A percentile compares a stretch with the other conserved stretches of the same genome.
Evolutionary conservation across 2,888 invertebrate genomes (phyloP).

Genomic region (Galerucella nymphaeae): DNA sequence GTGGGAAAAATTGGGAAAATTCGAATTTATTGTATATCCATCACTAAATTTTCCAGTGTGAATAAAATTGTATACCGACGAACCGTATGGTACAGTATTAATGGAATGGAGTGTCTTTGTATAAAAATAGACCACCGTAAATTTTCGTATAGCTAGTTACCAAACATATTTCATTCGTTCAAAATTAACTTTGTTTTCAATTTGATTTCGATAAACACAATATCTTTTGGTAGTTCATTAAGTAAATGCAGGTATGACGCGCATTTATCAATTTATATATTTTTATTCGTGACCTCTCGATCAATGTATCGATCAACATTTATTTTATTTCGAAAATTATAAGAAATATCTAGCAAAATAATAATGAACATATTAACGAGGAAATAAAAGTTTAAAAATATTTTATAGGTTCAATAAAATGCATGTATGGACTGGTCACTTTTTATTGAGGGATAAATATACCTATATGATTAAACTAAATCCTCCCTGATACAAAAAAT

Average conservation of each 20-base stretch:
- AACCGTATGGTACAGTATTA: conserved; percentile 19
- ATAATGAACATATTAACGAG: too few relatives aligned
- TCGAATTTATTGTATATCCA: too few relatives aligned
- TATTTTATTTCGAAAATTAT: neutral
- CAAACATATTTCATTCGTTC: conserved; percentile 33
- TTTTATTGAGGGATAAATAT: too few relatives aligned
- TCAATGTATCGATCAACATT: neutral
- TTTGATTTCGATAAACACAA: conserved; percentile 39
- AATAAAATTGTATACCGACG: neutral
- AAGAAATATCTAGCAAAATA: too few relatives aligned
- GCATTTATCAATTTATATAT: neutral
- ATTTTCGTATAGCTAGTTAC: conserved; percentile 45
- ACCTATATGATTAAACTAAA: too few relatives aligned
- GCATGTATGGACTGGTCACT: too few relatives aligned
- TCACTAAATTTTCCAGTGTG: too few relatives aligned
- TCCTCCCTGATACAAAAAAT: too few relatives aligned
- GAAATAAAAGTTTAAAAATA: too few relatives aligned
- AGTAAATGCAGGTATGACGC: conserved; percentile 23
- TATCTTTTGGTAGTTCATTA: conserved; percentile 33
- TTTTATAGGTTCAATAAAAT: too few relatives aligned
- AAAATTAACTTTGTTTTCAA: conserved; percentile 39
- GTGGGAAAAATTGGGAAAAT: too few relatives aligned
- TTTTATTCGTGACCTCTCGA: neutral
- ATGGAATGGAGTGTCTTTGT: conserved; percentile 46
- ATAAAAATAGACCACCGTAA: conserved; percentile 49